Evolutionary conservation across 2,797 vertebrate species (phyloP), one percentile per base, ranked within the genome.

Genomic region (Geotria australis): DNA sequence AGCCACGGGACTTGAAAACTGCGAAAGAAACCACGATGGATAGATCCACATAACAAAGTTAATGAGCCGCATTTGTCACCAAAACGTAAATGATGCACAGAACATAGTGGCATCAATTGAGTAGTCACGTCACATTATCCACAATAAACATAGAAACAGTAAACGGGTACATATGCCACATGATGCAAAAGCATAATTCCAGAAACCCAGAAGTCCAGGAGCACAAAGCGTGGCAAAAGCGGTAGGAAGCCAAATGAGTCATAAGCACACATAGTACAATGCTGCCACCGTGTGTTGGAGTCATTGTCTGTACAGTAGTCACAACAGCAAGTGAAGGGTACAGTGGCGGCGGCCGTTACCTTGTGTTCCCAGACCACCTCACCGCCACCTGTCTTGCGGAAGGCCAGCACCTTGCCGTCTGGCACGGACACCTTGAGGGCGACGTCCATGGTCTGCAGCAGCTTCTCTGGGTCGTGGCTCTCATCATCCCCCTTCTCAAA

Each of bases 1-100:
- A 61, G 85, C 91, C 59, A 98, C 86, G 38, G 91, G 91, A 47
- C 81, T 83, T 66, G 84, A 96, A 71, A 98, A 96, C 91, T 98
- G 65, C 7, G 15, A 7, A 12, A 8, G 24, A 24, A 38, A 38
- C 24, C 24, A 38, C 24, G 38, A 24, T 38, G 5, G 24, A 6
- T 38, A 38, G 38, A 38, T 38, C 38, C 15, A 24, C 15, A 24
- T 15, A 24, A 38, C 5, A 38, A 38, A 38, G 24, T 24, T 38
- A 38, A 24, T 38, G 24, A 24, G 4, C 24, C 24, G 24, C 24
- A 38, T 38, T 38, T 24, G 24, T 38, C 24, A 38, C 38, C 24
- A 38, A 38, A 38, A 38, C 24, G 24, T 38, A 4, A 38, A 38
- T 15, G 24, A 2, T 15, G 24, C 24, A 38, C 38, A 24, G 24